A percentile compares a stretch with the other conserved stretches of the same genome.
These are phyloP conservation scores for Cephalopterus ornatus DNA, from an alignment of 2,113 vertebrate species.

Conservation along the genomic window DNA sequence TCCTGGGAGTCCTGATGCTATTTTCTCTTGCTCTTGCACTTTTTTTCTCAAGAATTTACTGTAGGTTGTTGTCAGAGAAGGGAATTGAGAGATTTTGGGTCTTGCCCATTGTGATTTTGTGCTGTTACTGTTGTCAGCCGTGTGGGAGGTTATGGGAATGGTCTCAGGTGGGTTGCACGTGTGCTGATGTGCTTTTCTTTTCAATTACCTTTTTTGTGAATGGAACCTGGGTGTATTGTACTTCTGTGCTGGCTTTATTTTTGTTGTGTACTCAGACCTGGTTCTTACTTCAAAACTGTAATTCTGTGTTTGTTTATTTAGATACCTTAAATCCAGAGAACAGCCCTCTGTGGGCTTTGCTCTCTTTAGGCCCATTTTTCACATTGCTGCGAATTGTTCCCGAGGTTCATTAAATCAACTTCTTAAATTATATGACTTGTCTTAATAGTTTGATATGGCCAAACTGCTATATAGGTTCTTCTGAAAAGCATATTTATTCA, in stretches of 20 bases:
- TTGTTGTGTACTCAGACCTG: not conserved
- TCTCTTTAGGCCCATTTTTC: not conserved
- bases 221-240: not conserved
- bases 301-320: not conserved
- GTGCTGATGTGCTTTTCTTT: not conserved
- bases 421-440: not conserved
- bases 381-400: not conserved
- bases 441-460: not conserved
- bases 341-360: not conserved
- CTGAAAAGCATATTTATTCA: conserved; percentile 15
- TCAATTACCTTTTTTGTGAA: not conserved
- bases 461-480: not conserved
- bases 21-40: not conserved
- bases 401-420: not conserved
- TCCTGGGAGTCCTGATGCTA: not conserved
- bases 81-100: not conserved
- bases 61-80: not conserved
- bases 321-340: not conserved
- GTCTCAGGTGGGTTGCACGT: not conserved
- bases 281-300: not conserved
- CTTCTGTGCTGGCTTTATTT: not conserved
- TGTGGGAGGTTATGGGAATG: not conserved
- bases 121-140: not conserved
- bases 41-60: not conserved
- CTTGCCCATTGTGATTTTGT: not conserved